Base-by-base conservation (phyloP, 2,888 invertebrate species). In the Erebia palarica region DNA sequence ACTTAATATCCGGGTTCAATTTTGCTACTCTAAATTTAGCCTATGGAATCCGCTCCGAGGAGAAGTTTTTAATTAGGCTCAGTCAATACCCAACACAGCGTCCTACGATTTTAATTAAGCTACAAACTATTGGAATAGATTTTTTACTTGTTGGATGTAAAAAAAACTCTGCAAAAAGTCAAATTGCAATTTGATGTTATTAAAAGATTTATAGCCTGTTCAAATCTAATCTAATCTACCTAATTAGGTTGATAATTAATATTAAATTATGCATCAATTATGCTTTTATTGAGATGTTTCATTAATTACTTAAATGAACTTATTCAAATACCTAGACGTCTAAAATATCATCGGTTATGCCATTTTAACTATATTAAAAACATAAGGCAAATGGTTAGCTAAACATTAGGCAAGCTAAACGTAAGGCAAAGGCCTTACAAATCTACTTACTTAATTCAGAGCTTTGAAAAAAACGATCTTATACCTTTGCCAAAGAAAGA, bases 1-100 rank as follows among this genome's bases (percentile, higher is more conserved):
- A 60, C 75, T 77, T 78, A 73, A 80, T 76, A 81, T 78, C 76
- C 73, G 76, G 70, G 64, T 77, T 68, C 51, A 68, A 66, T 74
- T 71, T 75, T 63, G 51, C 65, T 68, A 75, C 67, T 63, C 66
- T 49, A 44, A 57, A 60, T 65, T 67, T 51, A 57, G 44, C 47
- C 59, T 66, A 36, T 53, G 21, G 64, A 68, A 68, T 51, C 55
- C 57, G 58, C 11, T 36, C 10, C 44, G 36, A 44, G 47, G 18
- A 63, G 61, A 16, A 63, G n/a, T 73, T 47, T 71, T 68, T 68
- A 65, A 71, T 67, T 71, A 57, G 49, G 14, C 69, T 65, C 7
- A 64, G 58, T 64, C 67, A 64, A 58, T 55, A 63, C 27, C 27
- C 55, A 55, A 55, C 16, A 55, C 18, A 18, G 55, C 44, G 47